Conservation (phyloP, 2,113 vertebrate species). For the Chloroceryle aenea region DNA sequence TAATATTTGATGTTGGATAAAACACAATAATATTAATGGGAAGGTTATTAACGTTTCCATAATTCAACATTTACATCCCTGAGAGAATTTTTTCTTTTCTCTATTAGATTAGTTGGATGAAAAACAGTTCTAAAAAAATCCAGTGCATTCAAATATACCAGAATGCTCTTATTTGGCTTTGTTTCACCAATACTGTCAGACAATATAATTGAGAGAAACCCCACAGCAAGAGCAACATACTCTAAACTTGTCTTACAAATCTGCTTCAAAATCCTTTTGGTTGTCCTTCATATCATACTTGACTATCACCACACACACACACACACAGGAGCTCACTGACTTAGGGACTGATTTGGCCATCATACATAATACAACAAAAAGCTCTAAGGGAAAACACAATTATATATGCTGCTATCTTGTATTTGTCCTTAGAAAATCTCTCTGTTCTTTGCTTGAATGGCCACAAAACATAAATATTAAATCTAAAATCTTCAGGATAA, state of each 20-base stretch:
- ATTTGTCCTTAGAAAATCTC: slow-evolving; percentile 3
- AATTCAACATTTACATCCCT: not conserved
- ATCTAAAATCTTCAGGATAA: not conserved
- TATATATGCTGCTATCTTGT: not conserved
- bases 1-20: not conserved
- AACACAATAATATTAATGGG: not conserved
- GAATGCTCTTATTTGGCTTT: not conserved
- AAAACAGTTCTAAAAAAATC: not conserved
- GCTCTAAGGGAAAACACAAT: not conserved
- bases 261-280: not conserved
- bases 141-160: not conserved
- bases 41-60: not conserved
- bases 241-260: not conserved
- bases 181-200: not conserved
- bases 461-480: slow-evolving; percentile 11
- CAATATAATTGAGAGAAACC: not conserved
- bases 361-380: not conserved
- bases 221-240: not conserved
- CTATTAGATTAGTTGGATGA: not conserved
- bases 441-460: not conserved
- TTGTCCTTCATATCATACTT: not conserved
- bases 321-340: fast-evolving
- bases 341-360: not conserved
- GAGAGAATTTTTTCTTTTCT: too few species aligned
- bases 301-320: fast-evolving